Conservation (phyloP, 2,888 invertebrate species). For the Nesidiocoris tenuis region DNA sequence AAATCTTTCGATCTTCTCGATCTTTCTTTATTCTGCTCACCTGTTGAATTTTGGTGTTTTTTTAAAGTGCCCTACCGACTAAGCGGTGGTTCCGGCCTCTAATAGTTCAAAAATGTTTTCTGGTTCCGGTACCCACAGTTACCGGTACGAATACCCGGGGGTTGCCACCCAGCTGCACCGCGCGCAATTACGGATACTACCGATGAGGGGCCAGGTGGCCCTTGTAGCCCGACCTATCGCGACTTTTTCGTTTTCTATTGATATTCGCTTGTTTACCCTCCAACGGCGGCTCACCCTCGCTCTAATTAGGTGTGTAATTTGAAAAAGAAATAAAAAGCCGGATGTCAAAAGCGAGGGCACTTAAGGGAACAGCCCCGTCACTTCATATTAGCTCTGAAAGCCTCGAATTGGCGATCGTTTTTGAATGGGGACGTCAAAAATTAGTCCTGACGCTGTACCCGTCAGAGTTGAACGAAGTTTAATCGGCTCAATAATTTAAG, state of each 20-base stretch:
- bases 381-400: neutral
- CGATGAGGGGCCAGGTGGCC: neutral
- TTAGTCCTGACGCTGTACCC: no score
- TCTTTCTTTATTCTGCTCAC: no score
- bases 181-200: neutral
- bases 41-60: neutral
- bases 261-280: neutral
- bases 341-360: neutral
- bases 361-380: neutral
- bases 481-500: no score
- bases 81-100: neutral
- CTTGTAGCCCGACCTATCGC: neutral
- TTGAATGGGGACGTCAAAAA: no score
- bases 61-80: neutral
- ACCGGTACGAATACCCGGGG: neutral
- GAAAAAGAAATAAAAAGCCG: neutral
- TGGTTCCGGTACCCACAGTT: neutral
- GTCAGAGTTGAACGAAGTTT: no score
- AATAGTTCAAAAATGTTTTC: neutral
- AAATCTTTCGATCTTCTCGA: no score
- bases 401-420: no score
- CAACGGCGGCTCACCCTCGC: neutral
- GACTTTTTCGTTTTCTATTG: neutral
- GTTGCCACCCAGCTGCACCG: neutral
- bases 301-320: neutral